These are phyloP conservation scores for Trididemnum clinides DNA, from an alignment of 23 tunicate genomes.

Conservation along the genomic window DNA sequence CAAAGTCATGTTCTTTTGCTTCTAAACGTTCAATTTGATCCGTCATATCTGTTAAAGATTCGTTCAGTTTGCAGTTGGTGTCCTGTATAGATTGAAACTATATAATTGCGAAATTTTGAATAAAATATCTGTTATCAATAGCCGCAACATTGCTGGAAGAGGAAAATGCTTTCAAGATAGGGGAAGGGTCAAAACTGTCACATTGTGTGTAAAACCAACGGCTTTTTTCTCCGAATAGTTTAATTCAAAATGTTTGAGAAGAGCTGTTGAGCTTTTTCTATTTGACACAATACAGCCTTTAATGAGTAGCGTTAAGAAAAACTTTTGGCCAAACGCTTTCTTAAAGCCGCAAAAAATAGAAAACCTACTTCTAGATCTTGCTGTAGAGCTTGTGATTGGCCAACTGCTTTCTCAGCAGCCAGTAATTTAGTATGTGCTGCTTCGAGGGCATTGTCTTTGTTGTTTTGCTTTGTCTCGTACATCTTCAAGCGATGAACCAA, in stretches of 20 bases:
- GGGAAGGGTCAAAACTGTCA: too few species aligned
- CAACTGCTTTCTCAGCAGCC: conserved; percentile 35
- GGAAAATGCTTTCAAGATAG: too few species aligned
- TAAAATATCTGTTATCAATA: too few species aligned
- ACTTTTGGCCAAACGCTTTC: neutral
- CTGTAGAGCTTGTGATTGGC: neutral
- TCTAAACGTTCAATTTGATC: conserved; percentile 48
- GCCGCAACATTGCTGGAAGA: too few species aligned
- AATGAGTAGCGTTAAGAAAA: too few species aligned
- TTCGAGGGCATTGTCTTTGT: conserved; percentile 58
- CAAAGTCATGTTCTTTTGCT: conserved; percentile 68
- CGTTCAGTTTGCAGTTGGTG: conserved; percentile 50
- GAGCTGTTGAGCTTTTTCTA: too few species aligned
- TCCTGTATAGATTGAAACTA: conserved; percentile 39
- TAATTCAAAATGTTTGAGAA: too few species aligned
- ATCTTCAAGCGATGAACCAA: conserved; percentile 71
- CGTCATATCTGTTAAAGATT: conserved; percentile 62
- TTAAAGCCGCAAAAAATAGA: neutral
- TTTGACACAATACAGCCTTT: too few species aligned
- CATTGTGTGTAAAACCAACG: too few species aligned
- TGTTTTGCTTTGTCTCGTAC: conserved; percentile 59
- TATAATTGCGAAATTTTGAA: too few species aligned
- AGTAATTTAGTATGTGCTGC: conserved; percentile 24
- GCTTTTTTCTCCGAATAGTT: too few species aligned
- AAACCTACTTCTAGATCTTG: conserved; percentile 34